phyloP scores from a whole-genome alignment of 1,140 invertebrate genomes.

The Trichoplusia ni region DNA sequence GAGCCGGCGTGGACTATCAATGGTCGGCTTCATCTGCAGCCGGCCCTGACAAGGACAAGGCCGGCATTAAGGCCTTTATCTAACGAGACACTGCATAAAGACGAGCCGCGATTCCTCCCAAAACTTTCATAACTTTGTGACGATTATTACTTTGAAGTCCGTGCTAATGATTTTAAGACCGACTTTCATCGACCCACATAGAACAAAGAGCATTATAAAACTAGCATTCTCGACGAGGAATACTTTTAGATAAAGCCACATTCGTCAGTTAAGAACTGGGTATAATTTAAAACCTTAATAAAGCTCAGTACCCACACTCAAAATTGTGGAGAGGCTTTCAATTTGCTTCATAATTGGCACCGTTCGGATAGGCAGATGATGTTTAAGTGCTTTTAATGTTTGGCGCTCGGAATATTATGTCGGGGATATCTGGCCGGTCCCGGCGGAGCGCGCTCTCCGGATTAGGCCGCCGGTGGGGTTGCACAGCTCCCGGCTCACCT shows the following conservation, averaged over 20 bases:
- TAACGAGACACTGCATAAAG: constrained; percentile 23
- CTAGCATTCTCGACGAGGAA: constrained; percentile 8
- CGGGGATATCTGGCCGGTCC: constrained; percentile 54
- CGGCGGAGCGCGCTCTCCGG: constrained; percentile 61
- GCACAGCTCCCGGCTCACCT: constrained; percentile 74
- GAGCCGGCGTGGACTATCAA: neutral
- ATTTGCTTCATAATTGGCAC: constrained; percentile 66
- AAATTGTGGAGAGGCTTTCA: constrained; percentile 54
- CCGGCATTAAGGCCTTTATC: constrained; percentile 15
- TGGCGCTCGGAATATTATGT: constrained; percentile 59
- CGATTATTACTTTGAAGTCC: constrained; percentile 4
- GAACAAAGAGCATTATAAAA: constrained; percentile 19
- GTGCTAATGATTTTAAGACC: constrained; percentile 16
- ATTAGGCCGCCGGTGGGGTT: constrained; percentile 69
- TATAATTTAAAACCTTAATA: constrained; percentile 43
- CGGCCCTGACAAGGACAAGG: neutral
- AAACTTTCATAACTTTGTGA: constrained; percentile 9
- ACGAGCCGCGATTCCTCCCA: constrained; percentile 14
- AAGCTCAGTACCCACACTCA: constrained; percentile 45
- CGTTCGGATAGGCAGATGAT: constrained; percentile 56
- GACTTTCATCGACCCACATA: constrained; percentile 8
- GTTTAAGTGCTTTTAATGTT: constrained; percentile 63
- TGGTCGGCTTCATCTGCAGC: neutral
- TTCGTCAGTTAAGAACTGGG: constrained; percentile 15
- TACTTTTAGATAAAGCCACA: constrained; percentile 29